A percentile compares a stretch with the other conserved stretches of the same genome.
These are phyloP conservation scores for Actinemys pallida DNA, from an alignment of 2,113 vertebrate genomes.

Conservation along the genomic window DNA sequence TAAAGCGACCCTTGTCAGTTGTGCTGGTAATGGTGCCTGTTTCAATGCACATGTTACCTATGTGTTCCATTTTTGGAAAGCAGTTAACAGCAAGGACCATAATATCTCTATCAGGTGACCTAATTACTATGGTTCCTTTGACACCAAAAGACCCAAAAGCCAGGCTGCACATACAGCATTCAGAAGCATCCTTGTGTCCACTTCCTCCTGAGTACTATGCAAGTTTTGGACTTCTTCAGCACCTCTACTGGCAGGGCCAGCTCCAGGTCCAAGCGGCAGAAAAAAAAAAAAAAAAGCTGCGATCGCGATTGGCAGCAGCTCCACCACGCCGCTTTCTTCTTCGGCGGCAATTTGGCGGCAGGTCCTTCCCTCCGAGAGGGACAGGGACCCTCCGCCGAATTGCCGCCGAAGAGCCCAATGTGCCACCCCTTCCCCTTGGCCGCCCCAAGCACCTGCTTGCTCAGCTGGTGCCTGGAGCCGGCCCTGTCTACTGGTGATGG, in stretches of 20 bases:
- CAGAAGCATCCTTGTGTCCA: background rate
- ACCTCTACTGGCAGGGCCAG: background rate
- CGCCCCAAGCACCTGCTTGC: too few species aligned
- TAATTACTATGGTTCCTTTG: background rate
- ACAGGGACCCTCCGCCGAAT: too few species aligned
- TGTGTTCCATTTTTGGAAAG: background rate
- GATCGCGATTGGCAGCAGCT: too few species aligned
- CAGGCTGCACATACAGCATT: background rate
- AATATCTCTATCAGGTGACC: background rate
- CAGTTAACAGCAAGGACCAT: background rate
- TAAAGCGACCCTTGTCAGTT: background rate
- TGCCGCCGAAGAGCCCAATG: too few species aligned
- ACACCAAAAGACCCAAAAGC: background rate
- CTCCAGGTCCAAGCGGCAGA: too few species aligned
- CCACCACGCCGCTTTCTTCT: too few species aligned
- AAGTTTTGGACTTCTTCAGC: background rate
- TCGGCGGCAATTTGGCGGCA: too few species aligned
- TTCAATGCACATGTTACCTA: background rate
- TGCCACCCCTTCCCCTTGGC: too few species aligned
- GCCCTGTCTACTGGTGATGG: background rate
- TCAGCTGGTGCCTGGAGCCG: too few species aligned
- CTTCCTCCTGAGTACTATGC: background rate
- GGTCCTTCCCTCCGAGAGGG: too few species aligned
- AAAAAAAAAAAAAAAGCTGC: too few species aligned
- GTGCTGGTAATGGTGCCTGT: background rate